phyloP scores from a whole-genome alignment of 2,113 vertebrate species.

The Actenoides lindsayi region DNA sequence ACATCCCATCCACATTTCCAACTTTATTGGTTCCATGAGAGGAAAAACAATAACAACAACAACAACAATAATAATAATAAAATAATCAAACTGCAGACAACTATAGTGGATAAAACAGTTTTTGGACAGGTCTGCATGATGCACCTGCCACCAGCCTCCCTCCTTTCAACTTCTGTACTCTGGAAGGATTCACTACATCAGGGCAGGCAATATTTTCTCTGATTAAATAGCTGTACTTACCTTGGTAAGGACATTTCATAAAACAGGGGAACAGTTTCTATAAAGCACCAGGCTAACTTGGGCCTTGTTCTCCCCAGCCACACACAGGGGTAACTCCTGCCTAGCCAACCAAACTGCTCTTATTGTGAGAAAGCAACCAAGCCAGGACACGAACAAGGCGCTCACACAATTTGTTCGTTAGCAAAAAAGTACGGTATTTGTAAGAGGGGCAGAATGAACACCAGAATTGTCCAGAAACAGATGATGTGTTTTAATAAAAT shows the following conservation, averaged over 20 bases:
- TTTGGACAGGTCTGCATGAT: neutral
- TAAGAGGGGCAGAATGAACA: neutral
- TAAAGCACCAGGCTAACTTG: neutral
- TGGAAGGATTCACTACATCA: neutral
- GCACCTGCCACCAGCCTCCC: neutral
- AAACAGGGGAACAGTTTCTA: neutral
- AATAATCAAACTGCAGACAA: neutral
- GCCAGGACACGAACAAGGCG: rapidly evolving
- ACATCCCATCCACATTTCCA: neutral
- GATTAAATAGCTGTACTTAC: neutral
- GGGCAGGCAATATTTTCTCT: neutral
- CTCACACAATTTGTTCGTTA: neutral
- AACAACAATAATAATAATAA: neutral
- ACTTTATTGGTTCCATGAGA: neutral
- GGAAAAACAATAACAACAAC: neutral
- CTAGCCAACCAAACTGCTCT: neutral
- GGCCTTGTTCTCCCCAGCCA: neutral
- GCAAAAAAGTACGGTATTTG: neutral
- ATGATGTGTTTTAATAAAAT: neutral
- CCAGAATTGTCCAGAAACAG: neutral
- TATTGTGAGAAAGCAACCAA: rapidly evolving
- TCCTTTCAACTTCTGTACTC: neutral
- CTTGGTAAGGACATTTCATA: neutral
- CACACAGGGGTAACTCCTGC: rapidly evolving
- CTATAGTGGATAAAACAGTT: neutral